Conservation (phyloP, 2,888 invertebrate species). For the Pantelozetes paolii region DNA sequence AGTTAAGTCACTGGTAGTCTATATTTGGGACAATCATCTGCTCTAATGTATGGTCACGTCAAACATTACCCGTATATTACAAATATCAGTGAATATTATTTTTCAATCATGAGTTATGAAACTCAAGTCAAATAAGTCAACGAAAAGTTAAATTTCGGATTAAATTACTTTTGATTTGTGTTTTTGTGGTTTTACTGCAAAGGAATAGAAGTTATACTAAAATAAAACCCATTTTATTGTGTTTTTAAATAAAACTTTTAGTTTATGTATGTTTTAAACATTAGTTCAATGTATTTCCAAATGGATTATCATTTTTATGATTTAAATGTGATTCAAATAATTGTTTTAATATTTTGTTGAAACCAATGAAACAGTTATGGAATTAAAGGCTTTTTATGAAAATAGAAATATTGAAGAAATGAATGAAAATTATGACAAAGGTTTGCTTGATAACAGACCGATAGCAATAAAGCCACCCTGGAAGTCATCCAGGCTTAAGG, state of each 20-base stretch:
- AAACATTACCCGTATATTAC: background rate
- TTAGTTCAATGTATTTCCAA: no score
- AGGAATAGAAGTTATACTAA: no score
- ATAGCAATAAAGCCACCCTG: slow-evolving; percentile 19
- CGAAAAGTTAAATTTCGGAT: background rate
- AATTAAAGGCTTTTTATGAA: background rate
- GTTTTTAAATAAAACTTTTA: no score
- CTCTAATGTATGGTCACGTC: slow-evolving; percentile 25
- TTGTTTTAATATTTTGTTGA: background rate
- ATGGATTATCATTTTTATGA: no score
- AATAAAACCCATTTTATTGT: no score
- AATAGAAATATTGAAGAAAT: slow-evolving; percentile 4
- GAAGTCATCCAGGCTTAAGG: slow-evolving; percentile 7
- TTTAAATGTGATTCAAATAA: no score
- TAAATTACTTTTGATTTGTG: slow-evolving; percentile 6
- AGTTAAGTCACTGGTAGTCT: background rate
- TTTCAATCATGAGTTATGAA: no score
- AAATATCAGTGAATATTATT: background rate
- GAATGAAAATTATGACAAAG: slow-evolving; percentile 47
- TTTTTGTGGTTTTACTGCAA: no score
- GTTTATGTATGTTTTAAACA: no score
- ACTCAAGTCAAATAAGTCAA: background rate
- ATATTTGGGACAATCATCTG: slow-evolving; percentile 24
- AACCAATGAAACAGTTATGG: no score
- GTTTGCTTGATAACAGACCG: slow-evolving; percentile 51